Percentiles rank a stretch among this genome's conserved stretches.
phyloP scores from a whole-genome alignment of 2,888 invertebrate species.

The Linyphia triangularis region DNA sequence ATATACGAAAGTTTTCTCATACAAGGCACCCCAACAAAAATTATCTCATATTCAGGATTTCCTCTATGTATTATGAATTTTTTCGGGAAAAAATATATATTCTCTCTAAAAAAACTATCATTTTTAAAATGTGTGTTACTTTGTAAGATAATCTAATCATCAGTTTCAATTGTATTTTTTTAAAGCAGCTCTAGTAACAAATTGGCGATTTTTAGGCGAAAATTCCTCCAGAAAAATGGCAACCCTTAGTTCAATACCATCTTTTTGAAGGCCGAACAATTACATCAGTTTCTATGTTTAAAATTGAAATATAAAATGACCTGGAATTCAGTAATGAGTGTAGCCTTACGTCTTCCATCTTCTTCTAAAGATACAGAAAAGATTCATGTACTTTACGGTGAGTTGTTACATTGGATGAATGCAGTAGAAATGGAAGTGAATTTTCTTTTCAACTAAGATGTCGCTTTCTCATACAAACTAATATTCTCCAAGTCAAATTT shows the following conservation, averaged over 20 bases:
- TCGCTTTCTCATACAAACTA: slow-evolving; percentile 49
- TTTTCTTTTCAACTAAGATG: slow-evolving; percentile 44
- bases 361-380: slow-evolving; percentile 46
- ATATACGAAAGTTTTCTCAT: too few relatives aligned
- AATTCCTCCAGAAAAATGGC: neutral
- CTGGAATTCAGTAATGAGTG: slow-evolving; percentile 50
- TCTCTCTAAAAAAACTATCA: too few relatives aligned
- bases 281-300: slow-evolving; percentile 21
- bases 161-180: too few relatives aligned
- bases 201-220: neutral
- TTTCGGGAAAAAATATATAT: too few relatives aligned
- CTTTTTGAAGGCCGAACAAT: slow-evolving; percentile 52
- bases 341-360: slow-evolving; percentile 5
- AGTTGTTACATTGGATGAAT: slow-evolving; percentile 40
- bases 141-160: too few relatives aligned
- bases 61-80: too few relatives aligned
- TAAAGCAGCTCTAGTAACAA: too few relatives aligned
- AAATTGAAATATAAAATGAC: slow-evolving; percentile 54
- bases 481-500: slow-evolving; percentile 29
- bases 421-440: neutral
- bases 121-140: too few relatives aligned
- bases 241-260: slow-evolving; percentile 31
- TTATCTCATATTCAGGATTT: too few relatives aligned
- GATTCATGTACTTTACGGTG: slow-evolving; percentile 40
- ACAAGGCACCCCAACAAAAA: too few relatives aligned